Base-by-base conservation (phyloP, 2,797 vertebrate genomes). In the Falco columbarius region DNA sequence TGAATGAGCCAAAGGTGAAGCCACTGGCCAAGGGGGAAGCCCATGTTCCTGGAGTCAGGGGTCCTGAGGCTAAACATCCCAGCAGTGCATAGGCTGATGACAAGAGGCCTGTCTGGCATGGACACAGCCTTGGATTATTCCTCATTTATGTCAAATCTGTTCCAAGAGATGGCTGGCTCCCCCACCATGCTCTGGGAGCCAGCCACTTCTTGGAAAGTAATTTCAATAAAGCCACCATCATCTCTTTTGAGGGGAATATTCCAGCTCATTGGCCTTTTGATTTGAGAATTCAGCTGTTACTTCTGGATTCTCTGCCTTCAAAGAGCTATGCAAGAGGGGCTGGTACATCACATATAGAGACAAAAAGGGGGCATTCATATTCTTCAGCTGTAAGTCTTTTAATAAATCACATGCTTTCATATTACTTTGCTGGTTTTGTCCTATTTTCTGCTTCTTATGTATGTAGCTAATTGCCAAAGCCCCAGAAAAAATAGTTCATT, bases 251-350 rank as follows among this genome's bases (percentile, higher is more conserved):
- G 38, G 76, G 79, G 87, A 94, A 59, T 86, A 97, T 96, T 96
- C 87, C 89, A 96, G 66, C 34, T 91, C 62, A 34, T 73, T 95
- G 96, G 62, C 62, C 88, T 93, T 96, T 95, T 70, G 75, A 85
- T 96, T 91, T 90, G 65, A 90, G 75, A 92, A 94, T 86, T 96
- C 95, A 96, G 81, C 92, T 97, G 95, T 86, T 92, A 83, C 79
- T 97, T 95, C 94, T 96, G 86, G 89, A 86, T 94, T 81, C 79
- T 92, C 54, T 90, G 79, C 46, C 47, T 91, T 86, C 79, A 86
- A 56, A 92, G 84, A 91, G 72, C 86, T 56, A 6, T 80, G 23
- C 59, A 44, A 84, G 47, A 79, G 65, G 59, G 73, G 29, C 65
- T 88, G 72, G 16, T 86, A 38, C 46, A 81, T 84, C 70, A 73